A percentile compares a stretch with the other conserved stretches of the same genome.
These are phyloP conservation scores for Apus apus DNA, from an alignment of 2,113 vertebrate species.

Conservation along the genomic window DNA sequence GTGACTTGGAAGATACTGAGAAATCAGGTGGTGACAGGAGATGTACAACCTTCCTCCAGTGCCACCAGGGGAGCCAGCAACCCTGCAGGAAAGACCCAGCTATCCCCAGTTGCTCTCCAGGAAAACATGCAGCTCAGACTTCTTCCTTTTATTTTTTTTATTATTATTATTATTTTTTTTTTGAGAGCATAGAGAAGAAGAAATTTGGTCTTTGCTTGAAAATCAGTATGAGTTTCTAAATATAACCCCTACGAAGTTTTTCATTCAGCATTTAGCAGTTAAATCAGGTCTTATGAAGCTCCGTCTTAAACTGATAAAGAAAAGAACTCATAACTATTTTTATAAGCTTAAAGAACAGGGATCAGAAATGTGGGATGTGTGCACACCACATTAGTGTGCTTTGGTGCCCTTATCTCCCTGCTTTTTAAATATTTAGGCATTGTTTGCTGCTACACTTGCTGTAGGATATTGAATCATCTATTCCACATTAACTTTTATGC, in stretches of 20 bases:
- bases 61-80: neutral
- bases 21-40: neutral
- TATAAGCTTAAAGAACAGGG: neutral
- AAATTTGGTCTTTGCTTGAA: neutral
- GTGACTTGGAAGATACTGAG: neutral
- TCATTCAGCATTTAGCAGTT: neutral
- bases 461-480: conserved; percentile 29
- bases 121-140: neutral
- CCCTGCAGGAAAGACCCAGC: neutral
- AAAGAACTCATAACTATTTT: conserved; percentile 1
- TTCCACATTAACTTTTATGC: neutral
- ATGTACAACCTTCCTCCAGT: too few relatives aligned
- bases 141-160: neutral
- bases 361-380: neutral
- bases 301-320: neutral
- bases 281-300: neutral
- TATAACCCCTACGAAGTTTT: neutral
- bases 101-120: neutral
- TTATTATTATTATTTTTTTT: neutral
- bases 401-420: conserved; percentile 1
- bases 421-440: conserved; percentile 34
- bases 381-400: neutral
- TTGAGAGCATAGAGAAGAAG: neutral
- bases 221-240: neutral
- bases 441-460: conserved; percentile 26